Conservation (phyloP, 2,113 vertebrate species). For the Sapajus apella region DNA sequence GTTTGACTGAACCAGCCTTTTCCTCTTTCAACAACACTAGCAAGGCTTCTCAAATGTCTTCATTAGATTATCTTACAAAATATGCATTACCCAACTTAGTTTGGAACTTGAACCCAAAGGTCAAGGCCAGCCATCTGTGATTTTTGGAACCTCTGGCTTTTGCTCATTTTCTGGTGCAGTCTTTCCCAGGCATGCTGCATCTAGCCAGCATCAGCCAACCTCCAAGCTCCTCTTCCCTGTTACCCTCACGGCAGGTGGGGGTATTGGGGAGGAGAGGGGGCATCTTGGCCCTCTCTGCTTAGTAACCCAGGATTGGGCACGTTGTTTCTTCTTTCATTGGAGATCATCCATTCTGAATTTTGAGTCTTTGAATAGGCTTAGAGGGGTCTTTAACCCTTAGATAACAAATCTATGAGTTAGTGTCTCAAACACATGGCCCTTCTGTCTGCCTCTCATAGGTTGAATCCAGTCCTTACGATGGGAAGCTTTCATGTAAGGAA, state of each 20-base stretch:
- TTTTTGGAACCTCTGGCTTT: neutral
- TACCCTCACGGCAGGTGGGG: neutral
- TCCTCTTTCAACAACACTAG: neutral
- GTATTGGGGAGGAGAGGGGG: rapidly evolving
- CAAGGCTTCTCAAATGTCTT: neutral
- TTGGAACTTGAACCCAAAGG: constrained; percentile 1
- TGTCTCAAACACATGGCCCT: neutral
- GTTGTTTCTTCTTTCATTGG: neutral
- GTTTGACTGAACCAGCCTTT: neutral
- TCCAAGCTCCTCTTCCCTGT: neutral
- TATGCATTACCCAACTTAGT: neutral
- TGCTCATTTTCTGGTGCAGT: neutral
- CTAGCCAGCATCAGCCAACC: neutral
- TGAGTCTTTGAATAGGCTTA: neutral
- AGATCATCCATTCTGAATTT: neutral
- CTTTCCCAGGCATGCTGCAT: neutral
- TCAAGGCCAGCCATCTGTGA: neutral
- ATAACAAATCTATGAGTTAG: neutral
- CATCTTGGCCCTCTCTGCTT: no score
- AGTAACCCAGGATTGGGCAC: neutral
- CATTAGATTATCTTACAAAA: neutral
- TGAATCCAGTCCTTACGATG: neutral
- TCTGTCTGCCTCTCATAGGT: neutral
- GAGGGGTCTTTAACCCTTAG: neutral
- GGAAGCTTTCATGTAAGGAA: neutral